These are phyloP conservation scores for Solea senegalensis DNA, from an alignment of 2,113 vertebrate species.

Conservation along the genomic window DNA sequence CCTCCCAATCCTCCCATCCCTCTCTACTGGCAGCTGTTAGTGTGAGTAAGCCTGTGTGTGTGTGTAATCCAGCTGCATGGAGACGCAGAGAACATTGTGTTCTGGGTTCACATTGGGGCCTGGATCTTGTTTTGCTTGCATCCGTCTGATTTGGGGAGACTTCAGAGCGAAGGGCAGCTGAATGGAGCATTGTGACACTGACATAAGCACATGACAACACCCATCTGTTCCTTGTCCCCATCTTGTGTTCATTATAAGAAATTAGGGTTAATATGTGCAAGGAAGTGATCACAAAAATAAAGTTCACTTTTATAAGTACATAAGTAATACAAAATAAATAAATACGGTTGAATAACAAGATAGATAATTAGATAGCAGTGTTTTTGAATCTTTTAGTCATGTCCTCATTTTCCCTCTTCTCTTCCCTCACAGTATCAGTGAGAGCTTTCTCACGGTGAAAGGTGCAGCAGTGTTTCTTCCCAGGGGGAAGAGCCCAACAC, in stretches of 20 bases:
- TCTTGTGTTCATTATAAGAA: slow-evolving; percentile 6
- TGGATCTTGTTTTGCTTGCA: slow-evolving; percentile 50
- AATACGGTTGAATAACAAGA: neutral
- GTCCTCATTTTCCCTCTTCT: slow-evolving; percentile 22
- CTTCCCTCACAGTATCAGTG: slow-evolving; percentile 88
- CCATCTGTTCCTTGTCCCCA: slow-evolving; percentile 5
- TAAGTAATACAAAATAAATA: neutral
- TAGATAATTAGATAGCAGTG: neutral
- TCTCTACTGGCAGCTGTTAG: slow-evolving; percentile 66
- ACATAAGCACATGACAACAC: slow-evolving; percentile 48
- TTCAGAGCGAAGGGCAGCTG: slow-evolving; percentile 18
- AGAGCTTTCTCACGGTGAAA: slow-evolving; percentile 98
- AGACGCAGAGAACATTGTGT: slow-evolving; percentile 73
- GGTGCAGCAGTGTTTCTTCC: slow-evolving; percentile 96
- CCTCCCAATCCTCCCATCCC: slow-evolving; percentile 43
- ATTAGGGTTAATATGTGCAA: slow-evolving; percentile 6
- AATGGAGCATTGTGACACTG: slow-evolving; percentile 63
- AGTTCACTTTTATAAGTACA: neutral
- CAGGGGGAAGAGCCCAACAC: slow-evolving; percentile 87
- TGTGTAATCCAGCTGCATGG: slow-evolving; percentile 71
- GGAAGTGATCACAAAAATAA: slow-evolving; percentile 11
- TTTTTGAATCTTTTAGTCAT: slow-evolving; percentile 10
- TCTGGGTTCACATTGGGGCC: slow-evolving; percentile 62
- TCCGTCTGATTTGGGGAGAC: slow-evolving; percentile 43
- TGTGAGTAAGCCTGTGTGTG: neutral